Evolutionary conservation across 2,113 vertebrate genomes (phyloP), one percentile per base, ranked within the genome.

Genomic region (Platycercus adscitus): DNA sequence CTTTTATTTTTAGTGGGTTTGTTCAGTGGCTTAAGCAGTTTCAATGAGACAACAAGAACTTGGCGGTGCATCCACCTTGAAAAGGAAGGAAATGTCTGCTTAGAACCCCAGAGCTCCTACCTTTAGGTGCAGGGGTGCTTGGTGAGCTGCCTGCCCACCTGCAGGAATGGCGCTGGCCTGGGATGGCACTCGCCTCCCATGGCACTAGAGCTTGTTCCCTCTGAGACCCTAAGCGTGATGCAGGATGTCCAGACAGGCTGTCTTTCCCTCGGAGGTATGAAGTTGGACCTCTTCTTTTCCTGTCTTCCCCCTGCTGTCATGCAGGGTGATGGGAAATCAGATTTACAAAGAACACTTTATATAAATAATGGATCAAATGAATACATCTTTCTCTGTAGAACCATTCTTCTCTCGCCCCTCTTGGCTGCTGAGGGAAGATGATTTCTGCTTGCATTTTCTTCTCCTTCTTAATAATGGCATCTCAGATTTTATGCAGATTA

Each of bases 291-390:
- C 77, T 88, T 78, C 53, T 83, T 93, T 96, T 95, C 83, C 91
- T 84, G 69, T 91, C 71, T 93, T 88, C 77, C 77, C 46, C 94
- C 93, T 75, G 83, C 96, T 97, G 93, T 97, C 94, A 97, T 75
- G 72, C 72, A 76, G 84, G 77, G 81, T 87, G 95, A 95, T 79
- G 93, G 81, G 91, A 95, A 97, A 87, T 89, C 81, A 84, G 86
- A 66, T 96, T 95, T 96, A 97, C 96, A 97, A 97, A 97, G 96
- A 95, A 75, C 86, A 89, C 86, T 97, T 95, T 96, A 84, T 97
- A 97, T 97, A 96, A 97, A 97, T 97, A 97, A 97, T 97, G 95
- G 95, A 97, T 97, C 95, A 97, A 96, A 97, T 83, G 95, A 95
- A 96, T 97, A 93, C 64, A 86, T 95, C 94, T 96, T 81, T 93